A percentile compares a stretch with the other conserved stretches of the same genome.
Evolutionary conservation across 2,888 invertebrate species (phyloP).

Genomic region (Sarcophaga caerulescens): DNA sequence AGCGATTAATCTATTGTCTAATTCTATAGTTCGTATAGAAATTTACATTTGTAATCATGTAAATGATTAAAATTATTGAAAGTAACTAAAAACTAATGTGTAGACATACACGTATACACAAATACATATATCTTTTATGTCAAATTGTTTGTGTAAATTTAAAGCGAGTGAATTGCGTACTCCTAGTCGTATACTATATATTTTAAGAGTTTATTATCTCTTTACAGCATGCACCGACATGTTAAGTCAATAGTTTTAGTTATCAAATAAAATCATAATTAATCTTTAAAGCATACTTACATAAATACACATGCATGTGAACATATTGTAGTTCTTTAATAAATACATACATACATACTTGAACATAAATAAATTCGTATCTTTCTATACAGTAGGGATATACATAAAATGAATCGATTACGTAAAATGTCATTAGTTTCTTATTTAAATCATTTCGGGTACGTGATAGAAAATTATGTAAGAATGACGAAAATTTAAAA

Average conservation of each 20-base stretch:
- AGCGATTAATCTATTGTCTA: too few relatives aligned
- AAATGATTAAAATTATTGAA: too few relatives aligned
- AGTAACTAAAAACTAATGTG: too few relatives aligned
- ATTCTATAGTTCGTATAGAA: too few relatives aligned
- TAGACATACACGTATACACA: too few relatives aligned
- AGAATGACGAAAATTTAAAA: too few relatives aligned
- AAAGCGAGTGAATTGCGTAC: neutral
- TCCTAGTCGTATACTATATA: neutral
- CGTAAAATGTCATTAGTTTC: neutral
- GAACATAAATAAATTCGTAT: neutral
- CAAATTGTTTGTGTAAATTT: neutral
- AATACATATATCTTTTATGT: too few relatives aligned
- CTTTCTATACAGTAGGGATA: neutral
- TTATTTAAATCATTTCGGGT: too few relatives aligned
- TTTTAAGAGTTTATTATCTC: conserved; percentile 26
- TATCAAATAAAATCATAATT: conserved; percentile 18
- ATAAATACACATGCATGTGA: neutral
- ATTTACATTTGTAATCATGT: too few relatives aligned
- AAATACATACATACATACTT: conserved; percentile 4
- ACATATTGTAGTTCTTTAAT: neutral
- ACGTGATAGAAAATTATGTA: too few relatives aligned
- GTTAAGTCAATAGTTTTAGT: neutral
- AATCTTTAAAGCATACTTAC: neutral
- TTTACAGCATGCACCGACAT: conserved; percentile 12
- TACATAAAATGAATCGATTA: neutral